These are phyloP conservation scores for Scomber colias DNA, from an alignment of 2,113 vertebrate genomes.

Conservation along the genomic window DNA sequence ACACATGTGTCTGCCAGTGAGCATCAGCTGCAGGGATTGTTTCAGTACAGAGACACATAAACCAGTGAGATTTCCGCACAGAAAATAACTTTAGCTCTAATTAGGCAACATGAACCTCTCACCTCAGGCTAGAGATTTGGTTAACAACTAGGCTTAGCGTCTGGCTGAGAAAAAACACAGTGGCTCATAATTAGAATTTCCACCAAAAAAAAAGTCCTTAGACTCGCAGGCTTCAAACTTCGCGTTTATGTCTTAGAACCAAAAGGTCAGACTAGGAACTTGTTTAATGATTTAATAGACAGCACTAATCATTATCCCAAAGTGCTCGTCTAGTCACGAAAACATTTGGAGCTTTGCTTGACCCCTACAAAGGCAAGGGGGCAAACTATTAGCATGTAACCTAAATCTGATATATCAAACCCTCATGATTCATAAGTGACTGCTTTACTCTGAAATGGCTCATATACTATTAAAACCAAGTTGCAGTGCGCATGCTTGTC, in stretches of 20 bases:
- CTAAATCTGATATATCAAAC: slow-evolving; percentile 3
- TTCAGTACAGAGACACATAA: not conserved
- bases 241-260: not conserved
- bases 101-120: slow-evolving; percentile 29
- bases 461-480: slow-evolving; percentile 41
- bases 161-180: slow-evolving; percentile 14
- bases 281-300: slow-evolving; percentile 10
- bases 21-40: not conserved
- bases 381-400: slow-evolving; percentile 8
- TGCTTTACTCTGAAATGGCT: slow-evolving; percentile 16
- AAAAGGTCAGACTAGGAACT: not conserved
- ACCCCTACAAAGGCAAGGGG: not conserved
- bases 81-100: slow-evolving; percentile 23
- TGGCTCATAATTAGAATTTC: slow-evolving; percentile 18
- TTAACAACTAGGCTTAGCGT: slow-evolving; percentile 5
- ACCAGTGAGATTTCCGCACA: not conserved
- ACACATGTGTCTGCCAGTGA: not conserved
- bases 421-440: slow-evolving; percentile 15
- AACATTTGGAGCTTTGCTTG: slow-evolving; percentile 7
- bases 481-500: slow-evolving; percentile 21
- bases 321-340: not conserved
- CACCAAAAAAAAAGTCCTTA: slow-evolving; percentile 12
- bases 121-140: slow-evolving; percentile 31
- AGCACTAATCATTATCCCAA: slow-evolving; percentile 2
- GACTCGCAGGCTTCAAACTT: not conserved